Conservation (phyloP, 1,140 invertebrate species). For the Pseudomyrmex sp. region DNA sequence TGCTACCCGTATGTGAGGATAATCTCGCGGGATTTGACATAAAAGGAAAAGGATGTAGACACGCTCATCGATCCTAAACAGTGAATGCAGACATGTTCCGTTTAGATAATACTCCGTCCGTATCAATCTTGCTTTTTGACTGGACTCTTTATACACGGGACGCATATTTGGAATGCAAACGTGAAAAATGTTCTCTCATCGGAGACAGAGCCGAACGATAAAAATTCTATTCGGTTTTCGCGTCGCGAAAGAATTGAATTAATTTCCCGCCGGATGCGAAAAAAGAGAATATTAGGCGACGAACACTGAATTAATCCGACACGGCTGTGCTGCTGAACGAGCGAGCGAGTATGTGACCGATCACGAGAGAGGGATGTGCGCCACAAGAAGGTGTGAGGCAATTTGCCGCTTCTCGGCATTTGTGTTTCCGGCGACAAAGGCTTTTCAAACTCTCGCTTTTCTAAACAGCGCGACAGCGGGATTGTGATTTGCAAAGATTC, state of each 20-base stretch:
- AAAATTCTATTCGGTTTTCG: neutral
- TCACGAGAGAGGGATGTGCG: no score
- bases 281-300: conserved; percentile 6
- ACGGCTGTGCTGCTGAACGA: neutral
- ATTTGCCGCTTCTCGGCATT: conserved; percentile 13
- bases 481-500: conserved; percentile 56
- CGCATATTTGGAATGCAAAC: no score
- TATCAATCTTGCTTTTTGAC: neutral
- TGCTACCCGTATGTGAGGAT: conserved; percentile 2
- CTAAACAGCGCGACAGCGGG: neutral
- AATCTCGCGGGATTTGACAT: conserved; percentile 33
- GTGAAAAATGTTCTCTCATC: no score
- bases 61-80: conserved; percentile 34
- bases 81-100: conserved; percentile 25
- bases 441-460: conserved; percentile 16
- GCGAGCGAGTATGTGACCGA: neutral
- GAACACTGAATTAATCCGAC: conserved; percentile 7
- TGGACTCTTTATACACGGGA: neutral
- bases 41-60: conserved; percentile 29
- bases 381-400: neutral
- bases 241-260: neutral
- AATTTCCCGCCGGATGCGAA: neutral
- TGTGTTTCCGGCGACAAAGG: neutral
- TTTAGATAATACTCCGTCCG: conserved; percentile 12
- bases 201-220: neutral